A percentile compares a stretch with the other conserved stretches of the same genome.
These are phyloP conservation scores for Ceratina japonica DNA, from an alignment of 1,140 invertebrate species.

Conservation along the genomic window DNA sequence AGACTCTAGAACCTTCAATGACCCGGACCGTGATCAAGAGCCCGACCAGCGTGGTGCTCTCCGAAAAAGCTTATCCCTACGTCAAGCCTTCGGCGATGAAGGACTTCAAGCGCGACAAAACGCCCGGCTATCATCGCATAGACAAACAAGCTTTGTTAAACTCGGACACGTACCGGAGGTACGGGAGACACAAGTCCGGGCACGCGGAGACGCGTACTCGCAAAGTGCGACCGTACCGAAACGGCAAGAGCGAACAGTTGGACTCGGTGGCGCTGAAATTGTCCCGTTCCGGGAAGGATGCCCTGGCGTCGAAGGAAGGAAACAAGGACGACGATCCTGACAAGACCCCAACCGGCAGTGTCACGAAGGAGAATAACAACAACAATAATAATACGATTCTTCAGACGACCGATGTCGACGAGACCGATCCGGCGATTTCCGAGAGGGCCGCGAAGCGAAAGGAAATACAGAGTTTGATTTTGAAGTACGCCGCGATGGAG, in stretches of 20 bases:
- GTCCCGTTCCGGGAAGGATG: conserved; percentile 26
- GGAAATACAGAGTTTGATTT: conserved; percentile 89
- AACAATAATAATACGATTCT: background rate
- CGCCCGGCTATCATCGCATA: conserved; percentile 57
- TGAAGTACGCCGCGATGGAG: conserved; percentile 87
- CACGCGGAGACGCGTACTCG: conserved; percentile 66
- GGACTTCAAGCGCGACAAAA: conserved; percentile 64
- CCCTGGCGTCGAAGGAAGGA: background rate
- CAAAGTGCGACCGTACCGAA: conserved; percentile 64
- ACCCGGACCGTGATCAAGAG: conserved; percentile 77
- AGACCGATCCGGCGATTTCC: conserved; percentile 79
- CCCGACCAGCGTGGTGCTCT: conserved; percentile 79
- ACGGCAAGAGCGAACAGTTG: conserved; percentile 74
- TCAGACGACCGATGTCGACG: background rate
- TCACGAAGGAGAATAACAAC: background rate
- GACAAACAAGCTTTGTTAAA: conserved; percentile 43
- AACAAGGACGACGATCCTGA: conserved; percentile 54
- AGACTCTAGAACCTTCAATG: conserved; percentile 82
- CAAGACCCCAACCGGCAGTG: conserved; percentile 57
- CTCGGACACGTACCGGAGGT: conserved; percentile 61
- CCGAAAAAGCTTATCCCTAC: conserved; percentile 85
- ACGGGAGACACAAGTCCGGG: conserved; percentile 73
- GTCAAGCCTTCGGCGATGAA: conserved; percentile 65
- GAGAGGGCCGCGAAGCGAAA: conserved; percentile 88
- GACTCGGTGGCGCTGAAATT: conserved; percentile 74